A percentile compares a stretch with the other conserved stretches of the same genome.
Conservation (phyloP, 2,797 vertebrate genomes). For the Gallinago nigripennis region DNA sequence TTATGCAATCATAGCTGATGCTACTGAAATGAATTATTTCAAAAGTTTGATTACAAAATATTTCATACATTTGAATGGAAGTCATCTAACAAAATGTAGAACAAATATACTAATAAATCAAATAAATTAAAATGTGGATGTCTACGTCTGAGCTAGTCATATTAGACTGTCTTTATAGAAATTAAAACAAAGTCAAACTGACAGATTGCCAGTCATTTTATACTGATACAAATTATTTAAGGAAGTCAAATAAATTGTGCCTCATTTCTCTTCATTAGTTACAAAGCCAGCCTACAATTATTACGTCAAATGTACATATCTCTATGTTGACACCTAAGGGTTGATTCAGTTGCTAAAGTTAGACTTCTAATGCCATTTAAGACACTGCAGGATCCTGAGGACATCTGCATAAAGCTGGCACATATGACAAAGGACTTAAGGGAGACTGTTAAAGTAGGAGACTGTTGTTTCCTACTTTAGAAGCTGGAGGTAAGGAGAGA, state of each 20-base stretch:
- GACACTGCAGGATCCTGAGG: background rate
- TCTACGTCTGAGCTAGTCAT: background rate
- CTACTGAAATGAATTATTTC: background rate
- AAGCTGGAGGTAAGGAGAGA: background rate
- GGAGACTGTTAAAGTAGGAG: background rate
- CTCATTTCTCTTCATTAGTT: background rate
- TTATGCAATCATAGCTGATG: background rate
- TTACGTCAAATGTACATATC: background rate
- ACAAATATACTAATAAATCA: background rate
- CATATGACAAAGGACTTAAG: background rate
- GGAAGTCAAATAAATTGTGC: background rate
- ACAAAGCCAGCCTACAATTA: background rate
- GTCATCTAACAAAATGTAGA: background rate
- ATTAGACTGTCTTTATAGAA: background rate
- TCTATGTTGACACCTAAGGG: background rate
- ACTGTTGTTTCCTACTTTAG: background rate
- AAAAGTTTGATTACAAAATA: background rate
- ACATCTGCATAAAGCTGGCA: background rate
- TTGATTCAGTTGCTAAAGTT: background rate
- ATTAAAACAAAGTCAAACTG: background rate
- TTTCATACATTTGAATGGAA: background rate
- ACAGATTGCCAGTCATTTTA: background rate
- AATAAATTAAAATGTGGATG: background rate
- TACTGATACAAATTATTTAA: background rate
- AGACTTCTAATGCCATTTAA: background rate